Percentiles rank a stretch among this genome's conserved stretches.
phyloP scores from a whole-genome alignment of 1,140 invertebrate species.

The Drosophila pruinosa region DNA sequence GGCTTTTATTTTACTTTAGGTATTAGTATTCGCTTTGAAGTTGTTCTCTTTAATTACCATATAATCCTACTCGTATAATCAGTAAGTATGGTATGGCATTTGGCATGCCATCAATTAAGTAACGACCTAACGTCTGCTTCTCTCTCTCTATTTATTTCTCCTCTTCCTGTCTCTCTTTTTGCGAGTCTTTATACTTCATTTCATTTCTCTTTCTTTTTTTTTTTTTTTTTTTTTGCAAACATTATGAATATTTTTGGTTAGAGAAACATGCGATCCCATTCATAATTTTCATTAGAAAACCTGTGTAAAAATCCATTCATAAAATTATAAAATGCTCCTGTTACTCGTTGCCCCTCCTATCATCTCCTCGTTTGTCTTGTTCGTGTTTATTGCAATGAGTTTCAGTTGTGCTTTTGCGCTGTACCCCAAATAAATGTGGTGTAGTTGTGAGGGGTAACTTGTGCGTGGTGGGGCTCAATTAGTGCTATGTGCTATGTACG shows the following conservation, averaged over 20 bases:
- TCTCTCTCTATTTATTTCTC: not conserved
- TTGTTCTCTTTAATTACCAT: slow-evolving; percentile 29
- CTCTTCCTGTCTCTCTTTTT: slow-evolving; percentile 5
- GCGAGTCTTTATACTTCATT: slow-evolving; percentile 46
- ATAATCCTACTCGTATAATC: slow-evolving; percentile 24
- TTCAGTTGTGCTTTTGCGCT: slow-evolving; percentile 29
- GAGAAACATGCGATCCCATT: slow-evolving; percentile 16
- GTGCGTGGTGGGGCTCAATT: slow-evolving; percentile 45
- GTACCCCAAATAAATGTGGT: not conserved
- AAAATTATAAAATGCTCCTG: slow-evolving; percentile 42
- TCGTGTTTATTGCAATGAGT: slow-evolving; percentile 53
- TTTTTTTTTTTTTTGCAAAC: slow-evolving; percentile 33
- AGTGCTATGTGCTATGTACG: slow-evolving; percentile 53
- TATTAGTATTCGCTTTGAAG: slow-evolving; percentile 43
- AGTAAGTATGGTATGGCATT: slow-evolving; percentile 21
- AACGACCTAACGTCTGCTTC: slow-evolving; percentile 53
- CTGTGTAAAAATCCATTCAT: slow-evolving; percentile 60
- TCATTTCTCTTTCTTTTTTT: not conserved
- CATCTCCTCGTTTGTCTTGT: slow-evolving; percentile 1
- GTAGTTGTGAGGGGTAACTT: not conserved
- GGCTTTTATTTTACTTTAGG: slow-evolving; percentile 35
- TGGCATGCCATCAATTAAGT: slow-evolving; percentile 57
- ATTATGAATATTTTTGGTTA: slow-evolving; percentile 53
- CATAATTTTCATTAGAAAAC: slow-evolving; percentile 57
- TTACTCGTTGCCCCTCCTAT: slow-evolving; percentile 2